Evolutionary conservation across 2,113 vertebrate genomes (phyloP).

Genomic region (Zapus hudsonius): DNA sequence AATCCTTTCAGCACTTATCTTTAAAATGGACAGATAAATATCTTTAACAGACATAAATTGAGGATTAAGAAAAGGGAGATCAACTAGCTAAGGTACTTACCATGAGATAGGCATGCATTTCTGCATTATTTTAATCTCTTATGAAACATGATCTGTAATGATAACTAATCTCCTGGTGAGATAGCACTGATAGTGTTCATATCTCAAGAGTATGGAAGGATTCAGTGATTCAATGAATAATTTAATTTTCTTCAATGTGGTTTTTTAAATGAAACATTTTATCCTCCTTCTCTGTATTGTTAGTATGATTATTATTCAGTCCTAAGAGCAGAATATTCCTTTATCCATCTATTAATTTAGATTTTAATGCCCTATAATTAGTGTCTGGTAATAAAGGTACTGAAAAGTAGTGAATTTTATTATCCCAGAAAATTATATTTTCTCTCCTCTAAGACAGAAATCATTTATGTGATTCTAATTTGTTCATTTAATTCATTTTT

Average conservation of each 20-base stretch:
- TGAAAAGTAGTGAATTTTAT: not conserved
- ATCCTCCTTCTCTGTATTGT: not conserved
- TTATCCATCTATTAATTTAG: not conserved
- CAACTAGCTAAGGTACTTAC: not conserved
- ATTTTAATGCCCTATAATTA: not conserved
- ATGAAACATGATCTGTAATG: not conserved
- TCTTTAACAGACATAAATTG: not conserved
- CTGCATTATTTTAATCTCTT: not conserved
- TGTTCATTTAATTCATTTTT: not conserved
- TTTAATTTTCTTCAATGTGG: not conserved
- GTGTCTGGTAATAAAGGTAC: not conserved
- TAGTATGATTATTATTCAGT: not conserved
- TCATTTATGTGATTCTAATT: not conserved
- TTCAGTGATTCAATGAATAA: conserved; percentile 14
- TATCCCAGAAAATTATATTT: not conserved
- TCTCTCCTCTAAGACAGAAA: not conserved
- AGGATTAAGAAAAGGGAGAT: not conserved
- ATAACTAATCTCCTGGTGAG: not conserved
- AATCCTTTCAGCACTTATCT: not conserved
- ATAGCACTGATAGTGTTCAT: not conserved
- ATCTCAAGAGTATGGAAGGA: conserved; percentile 1
- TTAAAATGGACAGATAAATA: not conserved
- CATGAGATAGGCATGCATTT: not conserved
- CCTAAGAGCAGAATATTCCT: not conserved
- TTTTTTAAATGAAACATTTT: not conserved